A percentile compares a stretch with the other conserved stretches of the same genome.
Evolutionary conservation across 2,113 vertebrate genomes (phyloP).

Genomic region (Rhea pennata): DNA sequence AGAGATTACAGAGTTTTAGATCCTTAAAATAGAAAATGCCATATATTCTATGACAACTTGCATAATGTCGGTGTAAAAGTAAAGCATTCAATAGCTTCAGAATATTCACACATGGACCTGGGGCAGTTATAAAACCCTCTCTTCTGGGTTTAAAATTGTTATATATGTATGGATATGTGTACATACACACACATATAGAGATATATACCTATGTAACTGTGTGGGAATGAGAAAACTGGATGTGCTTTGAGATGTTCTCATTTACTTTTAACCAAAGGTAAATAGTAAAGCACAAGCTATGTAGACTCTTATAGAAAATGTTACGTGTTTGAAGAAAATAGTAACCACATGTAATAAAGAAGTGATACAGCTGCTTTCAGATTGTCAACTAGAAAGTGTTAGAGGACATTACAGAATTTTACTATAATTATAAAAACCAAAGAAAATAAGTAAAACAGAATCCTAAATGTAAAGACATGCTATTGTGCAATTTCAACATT

Average conservation of each 20-base stretch:
- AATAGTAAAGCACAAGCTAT: fast-evolving
- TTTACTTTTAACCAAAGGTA: not conserved
- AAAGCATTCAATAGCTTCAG: not conserved
- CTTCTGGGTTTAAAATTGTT: not conserved
- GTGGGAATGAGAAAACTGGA: not conserved
- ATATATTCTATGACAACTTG: not conserved
- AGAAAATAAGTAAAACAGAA: not conserved
- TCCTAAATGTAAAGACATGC: not conserved
- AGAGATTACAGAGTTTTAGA: not conserved
- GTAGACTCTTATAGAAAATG: not conserved
- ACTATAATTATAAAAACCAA: not conserved
- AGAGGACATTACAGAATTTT: not conserved
- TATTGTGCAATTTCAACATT: not conserved
- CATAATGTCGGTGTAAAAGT: not conserved
- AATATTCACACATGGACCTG: not conserved
- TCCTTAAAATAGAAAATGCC: not conserved
- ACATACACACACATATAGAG: not conserved
- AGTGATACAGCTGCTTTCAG: not conserved
- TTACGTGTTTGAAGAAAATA: not conserved
- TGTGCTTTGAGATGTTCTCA: not conserved
- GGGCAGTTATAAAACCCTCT: not conserved
- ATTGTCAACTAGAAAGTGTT: not conserved
- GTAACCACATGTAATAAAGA: not conserved
- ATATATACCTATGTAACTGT: not conserved
- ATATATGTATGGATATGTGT: not conserved